Evolutionary conservation across 2,888 invertebrate species (phyloP).

Genomic region (Lasioglossum vierecki): DNA sequence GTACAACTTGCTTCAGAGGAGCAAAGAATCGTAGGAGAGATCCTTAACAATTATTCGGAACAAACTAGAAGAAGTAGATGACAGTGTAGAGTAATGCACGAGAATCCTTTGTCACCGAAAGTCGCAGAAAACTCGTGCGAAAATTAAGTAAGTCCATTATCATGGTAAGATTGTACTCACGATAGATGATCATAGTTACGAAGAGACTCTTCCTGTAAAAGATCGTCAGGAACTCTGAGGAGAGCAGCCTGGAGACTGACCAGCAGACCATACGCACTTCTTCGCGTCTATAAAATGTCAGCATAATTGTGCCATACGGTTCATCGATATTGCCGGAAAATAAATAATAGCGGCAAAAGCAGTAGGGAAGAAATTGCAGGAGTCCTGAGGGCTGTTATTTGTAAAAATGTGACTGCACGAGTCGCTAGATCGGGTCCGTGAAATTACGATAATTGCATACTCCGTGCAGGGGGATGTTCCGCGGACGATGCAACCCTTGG

Average conservation of each 20-base stretch:
- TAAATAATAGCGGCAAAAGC: too few relatives aligned
- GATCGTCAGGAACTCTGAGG: not conserved
- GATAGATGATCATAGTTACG: too few relatives aligned
- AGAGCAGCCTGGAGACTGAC: too few relatives aligned
- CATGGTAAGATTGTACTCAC: too few relatives aligned
- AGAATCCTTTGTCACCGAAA: too few relatives aligned
- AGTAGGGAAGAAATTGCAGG: not conserved
- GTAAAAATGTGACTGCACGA: not conserved
- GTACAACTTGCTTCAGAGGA: constrained; percentile 64
- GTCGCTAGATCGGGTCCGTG: too few relatives aligned
- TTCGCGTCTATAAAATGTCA: not conserved
- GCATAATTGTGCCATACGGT: not conserved
- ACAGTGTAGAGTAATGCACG: not conserved
- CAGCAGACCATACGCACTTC: not conserved
- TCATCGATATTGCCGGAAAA: not conserved
- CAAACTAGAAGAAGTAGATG: not conserved
- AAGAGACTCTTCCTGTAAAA: too few relatives aligned
- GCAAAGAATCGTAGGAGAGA: constrained; percentile 2
- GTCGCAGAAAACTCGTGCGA: too few relatives aligned
- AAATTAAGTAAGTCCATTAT: too few relatives aligned
- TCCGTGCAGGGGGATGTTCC: not conserved
- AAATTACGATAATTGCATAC: constrained; percentile 13
- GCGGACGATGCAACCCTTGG: not conserved
- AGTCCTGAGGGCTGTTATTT: not conserved
- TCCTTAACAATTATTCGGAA: not conserved